phyloP scores from a whole-genome alignment of 2,113 vertebrate genomes.

The Nyctereutes procyonoides region DNA sequence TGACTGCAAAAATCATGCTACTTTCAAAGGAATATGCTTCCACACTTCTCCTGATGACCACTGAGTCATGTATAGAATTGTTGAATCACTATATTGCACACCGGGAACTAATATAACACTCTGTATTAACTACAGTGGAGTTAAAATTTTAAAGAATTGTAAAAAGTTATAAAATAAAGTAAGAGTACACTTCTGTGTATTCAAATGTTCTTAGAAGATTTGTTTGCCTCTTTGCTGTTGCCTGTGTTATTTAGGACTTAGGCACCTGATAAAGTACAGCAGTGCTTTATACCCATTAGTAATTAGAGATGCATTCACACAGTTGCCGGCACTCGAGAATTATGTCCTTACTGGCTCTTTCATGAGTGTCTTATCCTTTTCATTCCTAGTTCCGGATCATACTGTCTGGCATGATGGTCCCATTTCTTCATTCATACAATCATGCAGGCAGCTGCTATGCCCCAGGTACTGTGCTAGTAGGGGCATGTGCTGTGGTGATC shows the following conservation, averaged over 20 bases:
- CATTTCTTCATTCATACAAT: neutral
- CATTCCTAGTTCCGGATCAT: neutral
- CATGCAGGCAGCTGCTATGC: neutral
- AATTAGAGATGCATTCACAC: neutral
- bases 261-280: neutral
- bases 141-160: neutral
- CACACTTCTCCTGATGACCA: neutral
- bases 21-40: neutral
- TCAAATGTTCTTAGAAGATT: neutral
- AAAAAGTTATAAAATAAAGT: neutral
- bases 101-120: neutral
- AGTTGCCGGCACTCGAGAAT: neutral
- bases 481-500: too few species aligned
- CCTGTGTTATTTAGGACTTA: neutral
- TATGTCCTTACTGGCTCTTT: neutral
- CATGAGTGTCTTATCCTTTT: neutral
- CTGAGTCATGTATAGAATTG: neutral
- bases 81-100: neutral
- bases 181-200: neutral
- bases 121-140: neutral
- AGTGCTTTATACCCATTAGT: neutral
- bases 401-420: fast-evolving
- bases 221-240: neutral
- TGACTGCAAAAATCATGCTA: neutral
- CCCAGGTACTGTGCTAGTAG: neutral